Evolutionary conservation across 2,113 vertebrate genomes (phyloP).

Genomic region (Calonectris borealis): DNA sequence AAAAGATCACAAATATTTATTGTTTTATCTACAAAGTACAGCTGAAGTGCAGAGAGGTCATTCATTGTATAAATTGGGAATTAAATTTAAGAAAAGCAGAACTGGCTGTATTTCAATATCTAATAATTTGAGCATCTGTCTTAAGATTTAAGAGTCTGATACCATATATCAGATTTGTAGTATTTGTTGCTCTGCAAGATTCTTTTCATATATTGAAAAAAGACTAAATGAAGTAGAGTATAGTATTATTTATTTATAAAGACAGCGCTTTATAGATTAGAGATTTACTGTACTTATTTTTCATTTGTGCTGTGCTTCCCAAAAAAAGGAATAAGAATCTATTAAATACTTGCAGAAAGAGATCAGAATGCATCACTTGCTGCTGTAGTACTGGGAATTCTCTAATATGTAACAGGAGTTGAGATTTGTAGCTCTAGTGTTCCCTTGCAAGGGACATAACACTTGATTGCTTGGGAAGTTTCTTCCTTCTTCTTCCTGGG

Average conservation of each 20-base stretch:
- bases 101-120: background rate
- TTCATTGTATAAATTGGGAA: background rate
- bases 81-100: background rate
- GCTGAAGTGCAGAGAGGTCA: background rate
- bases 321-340: background rate
- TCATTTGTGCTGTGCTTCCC: background rate
- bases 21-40: background rate
- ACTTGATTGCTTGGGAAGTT: background rate
- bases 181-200: conserved; percentile 33
- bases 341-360: background rate
- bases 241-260: background rate
- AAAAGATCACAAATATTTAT: background rate
- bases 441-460: background rate
- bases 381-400: background rate
- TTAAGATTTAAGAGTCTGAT: background rate
- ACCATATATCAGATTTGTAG: background rate
- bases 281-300: background rate
- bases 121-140: background rate
- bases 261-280: background rate
- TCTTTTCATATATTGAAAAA: conserved; percentile 35
- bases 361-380: background rate
- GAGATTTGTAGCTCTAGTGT: background rate
- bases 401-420: background rate
- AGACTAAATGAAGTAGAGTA: background rate
- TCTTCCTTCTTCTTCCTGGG: background rate